Base-by-base conservation (phyloP, 2,888 invertebrate species). In the Oxytorus armatus region DNA sequence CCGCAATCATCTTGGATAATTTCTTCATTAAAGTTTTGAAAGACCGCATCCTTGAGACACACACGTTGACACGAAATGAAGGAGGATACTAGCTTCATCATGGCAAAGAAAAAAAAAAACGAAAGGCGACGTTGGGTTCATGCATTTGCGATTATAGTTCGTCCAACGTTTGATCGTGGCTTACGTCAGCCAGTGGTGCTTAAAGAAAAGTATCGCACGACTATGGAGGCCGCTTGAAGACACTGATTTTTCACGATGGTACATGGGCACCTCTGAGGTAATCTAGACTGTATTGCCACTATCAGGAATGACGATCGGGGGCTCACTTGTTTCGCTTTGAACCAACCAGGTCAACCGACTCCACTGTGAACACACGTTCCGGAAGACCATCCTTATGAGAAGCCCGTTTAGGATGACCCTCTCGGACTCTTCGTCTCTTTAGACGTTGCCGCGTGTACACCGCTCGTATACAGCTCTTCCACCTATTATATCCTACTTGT, bases 281-380 rank as follows among this genome's bases (percentile, higher is more conserved):
- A 89, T 89, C 89, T 89, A 87, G 88, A 88, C 88, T 86, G 87
- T 88, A 89, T 89, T 89, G 88, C 87, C 83, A 81, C 84, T 89
- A 89, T 89, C 89, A 86, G 88, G 11, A 85, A 55, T 78, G 80
- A 74, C 88, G 89, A 89, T 89, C 89, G 82, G 88, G 78, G 83
- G 16, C 51, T 57, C 79, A 83, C 86, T 87, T 88, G 86, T 88
- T 87, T 89, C 86, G 83, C 88, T 89, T 89, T 89, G 87, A 89
- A 82, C 85, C 86, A 89, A 88, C 88, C 87, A 85, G 89, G 89
- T 89, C 89, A 89, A 76, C 83, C 82, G 84, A 84, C 83, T 80
- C 84, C 86, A 89, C 82, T 89, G 90, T 90, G 89, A 90, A 89
- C 89, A 89, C 82, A 83, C 81, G 39, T 68, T 73, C 73, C 83